These are phyloP conservation scores for Formica selysi DNA, from an alignment of 1,140 invertebrate genomes.

Conservation along the genomic window DNA sequence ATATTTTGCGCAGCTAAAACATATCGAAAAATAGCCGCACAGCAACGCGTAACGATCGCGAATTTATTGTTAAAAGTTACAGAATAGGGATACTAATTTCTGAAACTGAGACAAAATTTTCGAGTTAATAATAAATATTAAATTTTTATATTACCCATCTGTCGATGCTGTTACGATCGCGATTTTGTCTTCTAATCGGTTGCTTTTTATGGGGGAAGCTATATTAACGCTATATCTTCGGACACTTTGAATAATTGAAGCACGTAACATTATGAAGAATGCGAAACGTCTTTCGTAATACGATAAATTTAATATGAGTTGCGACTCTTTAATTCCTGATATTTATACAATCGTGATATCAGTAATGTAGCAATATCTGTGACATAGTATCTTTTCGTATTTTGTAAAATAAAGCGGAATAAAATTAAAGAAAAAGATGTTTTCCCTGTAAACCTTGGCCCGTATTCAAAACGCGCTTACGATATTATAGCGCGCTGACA, in stretches of 20 bases:
- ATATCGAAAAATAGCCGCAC: too few species aligned
- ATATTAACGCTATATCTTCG: constrained; percentile 64
- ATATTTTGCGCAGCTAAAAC: too few species aligned
- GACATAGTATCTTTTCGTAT: too few species aligned
- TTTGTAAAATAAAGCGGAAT: too few species aligned
- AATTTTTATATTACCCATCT: constrained; percentile 90
- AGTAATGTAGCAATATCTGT: not conserved
- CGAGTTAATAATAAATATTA: not conserved
- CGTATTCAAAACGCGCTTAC: too few species aligned
- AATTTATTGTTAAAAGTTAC: too few species aligned
- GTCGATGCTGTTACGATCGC: constrained; percentile 97
- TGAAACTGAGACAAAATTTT: not conserved
- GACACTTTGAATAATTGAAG: constrained; percentile 88
- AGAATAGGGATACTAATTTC: not conserved
- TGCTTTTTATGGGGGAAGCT: constrained; percentile 66
- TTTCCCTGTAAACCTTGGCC: too few species aligned
- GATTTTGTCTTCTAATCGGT: constrained; percentile 92
- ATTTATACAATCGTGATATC: not conserved
- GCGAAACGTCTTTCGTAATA: not conserved
- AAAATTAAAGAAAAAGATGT: too few species aligned
- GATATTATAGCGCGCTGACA: too few species aligned
- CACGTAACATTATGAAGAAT: constrained; percentile 90
- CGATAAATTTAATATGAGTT: not conserved
- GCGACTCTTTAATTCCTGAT: not conserved
- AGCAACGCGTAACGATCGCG: too few species aligned